Evolutionary conservation across 2,888 invertebrate genomes (phyloP), one percentile per base, ranked within the genome.

Genomic region (Nycteola revayana): DNA sequence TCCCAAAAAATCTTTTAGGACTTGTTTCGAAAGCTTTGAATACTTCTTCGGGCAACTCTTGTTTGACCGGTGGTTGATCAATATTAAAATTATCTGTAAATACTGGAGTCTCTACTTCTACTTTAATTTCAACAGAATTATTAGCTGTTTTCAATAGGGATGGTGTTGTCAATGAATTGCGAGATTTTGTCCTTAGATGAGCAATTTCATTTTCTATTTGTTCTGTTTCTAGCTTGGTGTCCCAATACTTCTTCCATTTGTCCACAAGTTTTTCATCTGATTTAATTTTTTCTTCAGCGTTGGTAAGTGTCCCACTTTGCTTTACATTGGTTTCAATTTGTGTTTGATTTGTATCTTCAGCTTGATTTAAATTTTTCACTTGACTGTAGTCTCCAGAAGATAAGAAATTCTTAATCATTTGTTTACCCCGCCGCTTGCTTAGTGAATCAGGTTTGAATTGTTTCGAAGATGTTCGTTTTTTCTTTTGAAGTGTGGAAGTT

Each of bases 1-100:
- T 87, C 1, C 87, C 88, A 36, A 89, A 88, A 56, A 88, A 88
- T 57, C 87, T 66, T 48, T 86, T 89, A 5, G 88, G 88, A 47
- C 87, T 88, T 8, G 86, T 88, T 72, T 88, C 88, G 52, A 88
- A 88, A 8, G 87, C 88, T 66, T 81, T 85, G 30, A 82, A 87
- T 5, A 88, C 75, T 67, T 87, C 87, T 66, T 87, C 87, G 1
- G 87, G 78, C 26, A 87, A 43, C 62, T 88, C 87, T 53, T 79
- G 84, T 61, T 79, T 87, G 5, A 66, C 53, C 33, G 69, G 66
- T 3, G 8, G 32, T 10, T 31, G 17, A 0, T 36, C 9, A 6
- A 0, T 25, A 7, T 10, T 6, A 3, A 14, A 2, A 0, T n/a
- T 3, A 2, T 23, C 23, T 8, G 9, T 36, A 25, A 9, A 23